Evolutionary conservation across 2,888 invertebrate species (phyloP), one percentile per base, ranked within the genome.

Genomic region (Timandra comae): DNA sequence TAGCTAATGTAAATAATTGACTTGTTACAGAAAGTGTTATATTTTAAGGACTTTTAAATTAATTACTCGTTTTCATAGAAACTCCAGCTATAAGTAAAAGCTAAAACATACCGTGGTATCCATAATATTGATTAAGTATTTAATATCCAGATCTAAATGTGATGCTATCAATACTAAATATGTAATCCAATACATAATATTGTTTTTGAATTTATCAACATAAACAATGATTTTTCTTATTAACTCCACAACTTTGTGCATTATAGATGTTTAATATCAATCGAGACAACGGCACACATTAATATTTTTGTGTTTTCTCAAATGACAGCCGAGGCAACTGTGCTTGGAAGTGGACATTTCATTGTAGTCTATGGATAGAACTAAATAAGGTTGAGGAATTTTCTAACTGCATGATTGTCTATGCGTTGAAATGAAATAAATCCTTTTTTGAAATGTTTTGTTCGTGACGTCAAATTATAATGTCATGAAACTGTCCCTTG

Each of bases 181-280:
- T 27, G 65, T 49, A 49, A 69, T 64, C 67, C 68, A 75, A 44
- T 54, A 54, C 69, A 74, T 70, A 13, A 45, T 59, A 35, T 49
- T 49, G 7, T 16, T 3, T 36, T 61, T 60, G 16, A 56, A 35
- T 19, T 49, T 44, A 33, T 54, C 55, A 47, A 62, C 34, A 29
- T 61, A 49, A 48, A 71, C 62, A 33, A 64, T 56, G 46, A 67
- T 49, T 63, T 69, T 68, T 24, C 67, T 42, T 33, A 69, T 48
- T 29, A 55, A 39, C 31, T 51, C 52, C 32, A 49, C 43, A 29
- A 49, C 45, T 39, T 42, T 49, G 43, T 52, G 46, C 65, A 67
- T 69, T 52, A 43, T 24, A 24, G 7, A n/a, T n/a, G n/a, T n/a
- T n/a, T n/a, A n/a, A 24, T 56, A 37, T 16, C 16, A 16, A 16